Evolutionary conservation across 2,113 vertebrate genomes (phyloP), one percentile per base, ranked within the genome.

Genomic region (Ceuthmochares aereus): DNA sequence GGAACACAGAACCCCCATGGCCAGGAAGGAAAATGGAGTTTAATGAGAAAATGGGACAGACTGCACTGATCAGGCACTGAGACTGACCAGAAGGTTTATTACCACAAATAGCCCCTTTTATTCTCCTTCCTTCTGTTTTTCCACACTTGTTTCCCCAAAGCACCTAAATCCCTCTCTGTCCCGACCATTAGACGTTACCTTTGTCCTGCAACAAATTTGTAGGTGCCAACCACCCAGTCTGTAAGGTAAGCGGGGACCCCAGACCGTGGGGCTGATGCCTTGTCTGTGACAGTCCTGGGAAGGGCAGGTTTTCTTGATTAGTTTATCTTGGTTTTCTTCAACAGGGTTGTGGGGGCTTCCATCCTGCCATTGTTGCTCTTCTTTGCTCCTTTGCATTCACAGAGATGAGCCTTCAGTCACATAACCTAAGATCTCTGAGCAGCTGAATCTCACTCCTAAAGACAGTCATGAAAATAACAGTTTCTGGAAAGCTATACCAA

Each of bases 1-100:
- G 69, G 29, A 16, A 64, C 29, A 29, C 37, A 47, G 56, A n/a
- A 13, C 5, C 15, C n/a, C 22, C 4, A 2, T 8, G 23, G 16
- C 5, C 27, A 43, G 23, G 34, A 43, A 58, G 83, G n/a, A 3
- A 74, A 89, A 82, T 14, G 9, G 59, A 63, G 4, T 34, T 83
- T 79, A 55, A 51, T 32, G 32, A 66, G 63, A 62, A 85, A 17
- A 23, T 16, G 34, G 16, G 34, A 69, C 29, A 86, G 54, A 25
- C 7, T 30, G 27, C 0, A 0, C 25, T n/a, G 59, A 36, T 56
- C 25, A 56, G 43, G 51, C 22, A 59, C n/a, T 30, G 0, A 10
- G 18, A 51, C 30, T 32, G 27, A 84, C 20, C 68, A 37, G 30
- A 13, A 66, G 37, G 14, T 70, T 80, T 0, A 0, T 75, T 66